Percentiles rank a stretch among this genome's conserved stretches.
These are phyloP conservation scores for Porites lutea DNA, from an alignment of 64 coral and sea anemone genomes.

Conservation along the genomic window DNA sequence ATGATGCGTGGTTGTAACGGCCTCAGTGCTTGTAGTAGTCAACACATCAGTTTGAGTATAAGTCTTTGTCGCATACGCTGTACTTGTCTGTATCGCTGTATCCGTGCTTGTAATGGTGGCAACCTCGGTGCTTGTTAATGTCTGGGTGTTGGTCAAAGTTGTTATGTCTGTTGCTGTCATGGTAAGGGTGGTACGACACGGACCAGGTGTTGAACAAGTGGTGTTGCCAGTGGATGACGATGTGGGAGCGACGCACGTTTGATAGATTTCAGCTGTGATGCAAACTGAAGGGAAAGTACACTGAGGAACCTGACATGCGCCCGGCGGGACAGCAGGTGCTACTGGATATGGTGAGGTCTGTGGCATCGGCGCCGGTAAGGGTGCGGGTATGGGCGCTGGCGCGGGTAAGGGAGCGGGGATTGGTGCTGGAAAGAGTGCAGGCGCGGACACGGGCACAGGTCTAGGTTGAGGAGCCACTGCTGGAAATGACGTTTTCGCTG, in stretches of 20 bases:
- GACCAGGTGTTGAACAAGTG: conserved; percentile 3
- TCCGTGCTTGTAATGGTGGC: conserved; percentile 3
- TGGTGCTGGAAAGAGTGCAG: neutral
- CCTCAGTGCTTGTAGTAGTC: conserved; percentile 12
- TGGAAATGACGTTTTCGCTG: neutral
- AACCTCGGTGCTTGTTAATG: conserved; percentile 19
- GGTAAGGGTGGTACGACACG: conserved; percentile 10
- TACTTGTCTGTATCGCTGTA: neutral
- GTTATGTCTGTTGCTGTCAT: conserved; percentile 25
- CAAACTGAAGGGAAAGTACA: conserved; percentile 31
- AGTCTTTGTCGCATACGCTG: conserved; percentile 1
- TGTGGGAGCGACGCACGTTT: conserved; percentile 11
- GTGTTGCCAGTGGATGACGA: neutral
- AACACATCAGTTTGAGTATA: neutral
- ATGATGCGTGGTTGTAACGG: neutral
- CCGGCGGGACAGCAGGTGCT: neutral
- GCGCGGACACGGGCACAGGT: neutral
- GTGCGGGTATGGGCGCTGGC: neutral
- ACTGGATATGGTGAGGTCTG: neutral
- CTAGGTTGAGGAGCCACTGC: neutral
- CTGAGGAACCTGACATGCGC: neutral
- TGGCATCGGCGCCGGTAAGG: neutral
- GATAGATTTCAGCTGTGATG: neutral
- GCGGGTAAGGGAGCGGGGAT: neutral
- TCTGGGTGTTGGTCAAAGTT: neutral